Evolutionary conservation across 2,888 invertebrate genomes (phyloP), one percentile per base, ranked within the genome.

Genomic region (Cerceris rybyensis): DNA sequence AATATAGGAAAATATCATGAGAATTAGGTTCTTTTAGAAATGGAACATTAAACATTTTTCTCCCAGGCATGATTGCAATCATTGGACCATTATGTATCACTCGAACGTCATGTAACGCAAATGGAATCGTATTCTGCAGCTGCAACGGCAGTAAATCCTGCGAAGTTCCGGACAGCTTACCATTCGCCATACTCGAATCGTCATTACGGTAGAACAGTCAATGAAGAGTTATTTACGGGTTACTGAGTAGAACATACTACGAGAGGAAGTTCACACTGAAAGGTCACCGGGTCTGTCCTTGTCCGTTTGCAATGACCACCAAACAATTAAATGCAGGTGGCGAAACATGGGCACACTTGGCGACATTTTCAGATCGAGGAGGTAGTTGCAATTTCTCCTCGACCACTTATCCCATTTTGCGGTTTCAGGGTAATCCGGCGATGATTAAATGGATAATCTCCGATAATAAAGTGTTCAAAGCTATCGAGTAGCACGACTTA

Each of bases 161-260:
- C 72, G 59, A 41, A 57, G 14, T 67, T 11, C 41, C 59, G 49
- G 43, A 59, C 64, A 59, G 28, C 49, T 41, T 28, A 17, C 4
- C 41, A 54, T 69, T 74, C 46, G 68, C 69, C 60, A 43, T 57
- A 41, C 28, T 28, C 28, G 49, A 50, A 65, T 69, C 57, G 14
- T 64, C 74, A 60, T 69, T 50, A 50, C 49, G 60, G 55, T 60
- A 63, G 42, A 7, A 9, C 16, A 63, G 41, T 68, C 64, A 64
- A 59, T 61, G 63, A 60, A 64, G 17, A 41, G 28, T 73, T 76
- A 68, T 46, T 73, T 64, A 73, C 65, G 60, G 74, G 54, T 70
- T 65, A 70, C 43, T 52, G 8, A 55, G 5, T 54, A 9, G 9
- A 9, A 13, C 60, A 14, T 70, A 54, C 50, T 42, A 65, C 59